These are phyloP conservation scores for Momotus momota DNA, from an alignment of 2,797 vertebrate species.

Conservation along the genomic window DNA sequence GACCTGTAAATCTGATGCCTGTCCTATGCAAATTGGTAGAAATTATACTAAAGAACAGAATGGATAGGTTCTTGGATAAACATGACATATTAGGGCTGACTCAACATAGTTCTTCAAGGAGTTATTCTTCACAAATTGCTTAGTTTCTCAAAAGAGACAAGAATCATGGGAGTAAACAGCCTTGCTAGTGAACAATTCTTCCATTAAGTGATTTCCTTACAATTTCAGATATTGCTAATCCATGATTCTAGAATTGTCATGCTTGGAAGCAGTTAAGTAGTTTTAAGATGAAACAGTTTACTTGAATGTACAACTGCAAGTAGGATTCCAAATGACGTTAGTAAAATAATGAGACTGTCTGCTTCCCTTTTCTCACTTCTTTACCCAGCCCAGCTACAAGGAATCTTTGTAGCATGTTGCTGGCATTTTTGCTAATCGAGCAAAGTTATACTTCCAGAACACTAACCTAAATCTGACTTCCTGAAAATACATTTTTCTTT, in stretches of 20 bases:
- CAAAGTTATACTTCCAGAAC: neutral
- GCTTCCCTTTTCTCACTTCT: neutral
- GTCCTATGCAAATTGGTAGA: neutral
- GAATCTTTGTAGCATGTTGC: neutral
- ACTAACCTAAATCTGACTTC: neutral
- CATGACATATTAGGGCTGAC: neutral
- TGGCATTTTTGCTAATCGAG: neutral
- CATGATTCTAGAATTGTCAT: neutral
- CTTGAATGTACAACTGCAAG: neutral
- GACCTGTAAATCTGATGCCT: neutral
- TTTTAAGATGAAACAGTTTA: neutral
- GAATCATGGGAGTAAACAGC: neutral
- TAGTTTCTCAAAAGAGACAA: neutral
- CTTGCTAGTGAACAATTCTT: neutral
- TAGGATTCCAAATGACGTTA: neutral
- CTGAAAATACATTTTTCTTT: neutral
- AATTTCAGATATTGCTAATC: neutral
- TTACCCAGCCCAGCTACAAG: neutral
- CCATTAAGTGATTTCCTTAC: neutral
- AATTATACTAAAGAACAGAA: neutral
- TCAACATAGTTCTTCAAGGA: neutral
- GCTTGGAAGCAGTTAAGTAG: neutral
- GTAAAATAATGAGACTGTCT: neutral
- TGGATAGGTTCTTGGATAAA: neutral
- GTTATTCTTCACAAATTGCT: neutral